Evolutionary conservation across 2,113 vertebrate species (phyloP), one percentile per base, ranked within the genome.

Genomic region (Oncorhynchus tshawytscha): DNA sequence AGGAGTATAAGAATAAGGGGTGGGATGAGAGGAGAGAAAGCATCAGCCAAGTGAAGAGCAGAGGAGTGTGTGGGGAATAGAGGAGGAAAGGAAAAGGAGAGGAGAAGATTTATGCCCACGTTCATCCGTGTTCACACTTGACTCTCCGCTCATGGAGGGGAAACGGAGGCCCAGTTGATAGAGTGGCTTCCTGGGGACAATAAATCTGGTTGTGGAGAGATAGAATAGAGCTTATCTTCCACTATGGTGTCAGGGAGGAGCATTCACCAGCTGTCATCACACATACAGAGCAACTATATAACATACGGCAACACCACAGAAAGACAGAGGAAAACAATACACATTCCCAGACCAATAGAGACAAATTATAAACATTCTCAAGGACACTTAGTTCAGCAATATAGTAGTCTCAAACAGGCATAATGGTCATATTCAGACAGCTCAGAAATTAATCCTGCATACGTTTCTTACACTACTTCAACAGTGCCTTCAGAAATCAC

Each of bases 211-310:
- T 60, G 78, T 78, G 77, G 45, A 71, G 76, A 74, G 88, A 87
- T 84, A 83, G 82, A 89, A 82, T 75, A 82, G 66, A 83, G 88
- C 88, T 92, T 94, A 92, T 94, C 92, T 90, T 81, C 77, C 77
- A 71, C 77, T 62, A 70, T 65, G 74, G 85, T 87, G 86, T 91
- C 90, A 88, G 82, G 85, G 74, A 78, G 70, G 71, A 79, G 83
- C 84, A 70, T 86, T 88, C 80, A 83, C 83, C 81, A 78, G 77
- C 86, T 80, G 39, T 45, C 87, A 90, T 91, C 86, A 25, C 66
- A 76, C 77, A 81, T 80, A 60, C 70, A 64, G 39, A 11, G 39
- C 54, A 74, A 77, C 78, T 82, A 82, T 78, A 83, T 81, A 75
- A 77, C 76, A 51, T 60, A 67, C 74, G 72, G 76, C 72, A 81